Percentiles rank a stretch among this genome's conserved stretches.
These are phyloP conservation scores for Microctenopoma steveboyesi DNA, from an alignment of 2,797 vertebrate genomes.

Conservation along the genomic window DNA sequence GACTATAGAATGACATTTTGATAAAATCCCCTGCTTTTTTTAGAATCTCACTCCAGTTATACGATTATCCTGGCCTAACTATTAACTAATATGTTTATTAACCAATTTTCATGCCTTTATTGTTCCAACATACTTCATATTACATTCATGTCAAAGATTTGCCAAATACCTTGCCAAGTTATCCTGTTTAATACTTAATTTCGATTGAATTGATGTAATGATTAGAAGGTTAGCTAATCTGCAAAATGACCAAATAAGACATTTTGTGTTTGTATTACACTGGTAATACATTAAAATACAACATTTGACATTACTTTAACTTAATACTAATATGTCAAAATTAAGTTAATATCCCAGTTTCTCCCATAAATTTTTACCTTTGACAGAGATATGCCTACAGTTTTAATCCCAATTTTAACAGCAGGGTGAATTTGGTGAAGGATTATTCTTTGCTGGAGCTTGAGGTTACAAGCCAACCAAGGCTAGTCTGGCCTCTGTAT, in stretches of 20 bases:
- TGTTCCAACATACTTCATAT: slow-evolving; percentile 52
- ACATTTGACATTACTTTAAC: too few species aligned
- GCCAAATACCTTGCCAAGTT: slow-evolving; percentile 6
- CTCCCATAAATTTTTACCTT: slow-evolving; percentile 10
- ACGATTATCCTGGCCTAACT: slow-evolving; percentile 1
- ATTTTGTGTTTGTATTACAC: slow-evolving; percentile 8
- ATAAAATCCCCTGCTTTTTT: slow-evolving; percentile 8
- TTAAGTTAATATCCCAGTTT: background rate
- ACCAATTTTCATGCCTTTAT: slow-evolving; percentile 33
- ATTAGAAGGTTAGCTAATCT: slow-evolving; percentile 1
- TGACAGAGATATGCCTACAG: slow-evolving; percentile 2
- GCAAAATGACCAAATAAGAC: slow-evolving; percentile 15
- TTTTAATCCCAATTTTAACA: slow-evolving; percentile 17
- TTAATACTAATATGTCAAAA: too few species aligned
- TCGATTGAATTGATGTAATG: background rate
- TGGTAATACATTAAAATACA: background rate
- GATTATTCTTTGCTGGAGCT: slow-evolving; percentile 32
- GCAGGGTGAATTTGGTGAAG: slow-evolving; percentile 4
- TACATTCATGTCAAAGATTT: slow-evolving; percentile 44
- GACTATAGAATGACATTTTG: background rate
- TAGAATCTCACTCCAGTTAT: slow-evolving; percentile 5
- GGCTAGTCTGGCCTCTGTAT: slow-evolving; percentile 21
- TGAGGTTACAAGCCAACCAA: slow-evolving; percentile 13
- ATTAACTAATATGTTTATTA: slow-evolving; percentile 17
- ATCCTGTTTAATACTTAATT: slow-evolving; percentile 18